Conservation (phyloP, 2,888 invertebrate genomes). For the Allolobophora icterica region DNA sequence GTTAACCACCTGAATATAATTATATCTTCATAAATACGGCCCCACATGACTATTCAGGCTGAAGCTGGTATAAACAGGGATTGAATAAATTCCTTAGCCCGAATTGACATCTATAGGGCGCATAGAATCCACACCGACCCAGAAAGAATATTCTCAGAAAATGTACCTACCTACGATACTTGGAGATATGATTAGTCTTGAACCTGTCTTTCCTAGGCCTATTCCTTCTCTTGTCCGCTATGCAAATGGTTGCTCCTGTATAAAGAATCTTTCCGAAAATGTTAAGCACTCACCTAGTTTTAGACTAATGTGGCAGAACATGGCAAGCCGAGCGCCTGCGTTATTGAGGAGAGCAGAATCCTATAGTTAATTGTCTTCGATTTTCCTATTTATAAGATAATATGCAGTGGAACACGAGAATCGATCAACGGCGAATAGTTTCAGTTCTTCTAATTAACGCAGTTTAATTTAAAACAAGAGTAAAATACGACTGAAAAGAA, state of each 20-base stretch:
- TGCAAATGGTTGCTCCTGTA: background rate
- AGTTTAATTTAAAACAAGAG: background rate
- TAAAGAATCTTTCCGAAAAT: background rate
- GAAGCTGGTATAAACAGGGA: background rate
- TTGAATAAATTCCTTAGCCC: background rate
- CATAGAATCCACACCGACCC: too few relatives aligned
- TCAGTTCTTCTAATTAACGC: background rate
- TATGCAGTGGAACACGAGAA: too few relatives aligned
- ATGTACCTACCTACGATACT: background rate
- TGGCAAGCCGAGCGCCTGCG: background rate
- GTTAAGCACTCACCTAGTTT: background rate
- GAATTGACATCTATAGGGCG: too few relatives aligned
- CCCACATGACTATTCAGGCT: background rate
- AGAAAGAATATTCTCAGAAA: background rate
- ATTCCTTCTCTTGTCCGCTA: background rate
- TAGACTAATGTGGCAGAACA: background rate
- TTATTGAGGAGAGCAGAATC: background rate
- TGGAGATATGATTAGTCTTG: background rate
- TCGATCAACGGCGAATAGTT: background rate
- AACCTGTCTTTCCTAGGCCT: too few relatives aligned
- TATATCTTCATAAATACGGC: background rate
- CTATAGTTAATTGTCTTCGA: too few relatives aligned
- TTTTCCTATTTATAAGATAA: too few relatives aligned
- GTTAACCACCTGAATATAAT: too few relatives aligned
- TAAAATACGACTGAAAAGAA: background rate